Evolutionary conservation across 2,888 invertebrate genomes (phyloP).

Genomic region (Sinotaia quadrata): DNA sequence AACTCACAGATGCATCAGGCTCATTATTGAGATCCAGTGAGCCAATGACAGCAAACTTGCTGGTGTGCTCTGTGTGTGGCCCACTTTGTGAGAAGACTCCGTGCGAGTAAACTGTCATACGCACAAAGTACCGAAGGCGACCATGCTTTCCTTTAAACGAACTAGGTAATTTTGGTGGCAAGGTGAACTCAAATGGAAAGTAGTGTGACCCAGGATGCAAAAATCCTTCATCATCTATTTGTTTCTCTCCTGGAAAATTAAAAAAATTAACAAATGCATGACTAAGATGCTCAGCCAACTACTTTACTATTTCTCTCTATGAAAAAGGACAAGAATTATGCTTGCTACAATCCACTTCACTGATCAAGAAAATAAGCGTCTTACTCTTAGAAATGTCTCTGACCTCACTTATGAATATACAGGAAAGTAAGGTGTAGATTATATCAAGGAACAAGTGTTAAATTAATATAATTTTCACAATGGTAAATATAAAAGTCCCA

Average conservation of each 20-base stretch:
- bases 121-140: slow-evolving; percentile 60
- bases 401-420: too few relatives aligned
- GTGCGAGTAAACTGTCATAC: slow-evolving; percentile 62
- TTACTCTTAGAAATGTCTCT: too few relatives aligned
- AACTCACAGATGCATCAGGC: slow-evolving; percentile 62
- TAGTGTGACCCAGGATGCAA: slow-evolving; percentile 65
- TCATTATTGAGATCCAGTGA: slow-evolving; percentile 61
- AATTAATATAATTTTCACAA: too few relatives aligned
- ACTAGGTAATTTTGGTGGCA: slow-evolving; percentile 59
- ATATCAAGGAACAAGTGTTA: too few relatives aligned
- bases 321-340: too few relatives aligned
- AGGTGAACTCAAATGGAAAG: slow-evolving; percentile 65
- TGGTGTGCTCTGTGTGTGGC: slow-evolving; percentile 61
- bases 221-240: slow-evolving; percentile 57
- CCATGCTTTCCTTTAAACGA: slow-evolving; percentile 67
- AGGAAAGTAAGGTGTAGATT: too few relatives aligned
- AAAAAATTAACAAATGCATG: background rate
- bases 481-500: too few relatives aligned
- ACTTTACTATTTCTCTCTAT: too few relatives aligned
- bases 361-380: too few relatives aligned
- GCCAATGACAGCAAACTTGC: slow-evolving; percentile 65
- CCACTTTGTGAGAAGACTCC: slow-evolving; percentile 60
- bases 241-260: slow-evolving; percentile 58
- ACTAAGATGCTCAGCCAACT: background rate
- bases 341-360: too few relatives aligned